Base-by-base conservation (phyloP, 2,113 vertebrate genomes). In the Oenanthe oenanthe region DNA sequence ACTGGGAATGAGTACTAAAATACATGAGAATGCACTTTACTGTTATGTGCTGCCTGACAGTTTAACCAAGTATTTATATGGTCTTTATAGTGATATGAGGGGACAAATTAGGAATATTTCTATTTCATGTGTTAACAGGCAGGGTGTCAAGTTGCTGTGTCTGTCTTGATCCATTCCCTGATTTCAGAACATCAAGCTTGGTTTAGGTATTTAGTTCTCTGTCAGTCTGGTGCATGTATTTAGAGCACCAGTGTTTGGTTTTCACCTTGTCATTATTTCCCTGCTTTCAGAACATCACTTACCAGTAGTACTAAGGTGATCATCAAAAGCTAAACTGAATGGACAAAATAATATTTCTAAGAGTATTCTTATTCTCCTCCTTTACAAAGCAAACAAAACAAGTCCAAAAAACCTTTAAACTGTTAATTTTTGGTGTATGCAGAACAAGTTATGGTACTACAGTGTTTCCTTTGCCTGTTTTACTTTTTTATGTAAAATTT, bases 211-310 rank as follows among this genome's bases (percentile, higher is more conserved):
- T 88, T 78, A 16, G 8, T 17, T 78, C 57, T 57, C 34, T 36
- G 2, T 84, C 72, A 34, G 5, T 47, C 18, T 71, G 34, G 21
- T 62, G 24, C 18, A 14, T 17, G 0, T 34, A 38, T 32, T 73
- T 26, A n/a, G 16, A 53, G 13, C 0, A 0, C 10, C 63, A 7
- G 4, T 32, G 32, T 73, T 86, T 65, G 45, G 21, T 3, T 0
- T 60, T 67, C 26, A 29, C 17, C 3, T 60, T 25, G 40, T 24
- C 58, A 34, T 66, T 91, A 26, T 51, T 78, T 82, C 1, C 11
- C 13, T 51, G 2, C 45, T 77, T 73, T 54, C 7, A 67, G 11
- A 87, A 22, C 5, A 21, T 57, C 32, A 42, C 22, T 53, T 73
- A 53, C 8, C 20, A 48, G 4, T 53, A 57, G 16, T n/a, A 9